Evolutionary conservation across 2,113 vertebrate species (phyloP).

Genomic region (Pionites leucogaster): DNA sequence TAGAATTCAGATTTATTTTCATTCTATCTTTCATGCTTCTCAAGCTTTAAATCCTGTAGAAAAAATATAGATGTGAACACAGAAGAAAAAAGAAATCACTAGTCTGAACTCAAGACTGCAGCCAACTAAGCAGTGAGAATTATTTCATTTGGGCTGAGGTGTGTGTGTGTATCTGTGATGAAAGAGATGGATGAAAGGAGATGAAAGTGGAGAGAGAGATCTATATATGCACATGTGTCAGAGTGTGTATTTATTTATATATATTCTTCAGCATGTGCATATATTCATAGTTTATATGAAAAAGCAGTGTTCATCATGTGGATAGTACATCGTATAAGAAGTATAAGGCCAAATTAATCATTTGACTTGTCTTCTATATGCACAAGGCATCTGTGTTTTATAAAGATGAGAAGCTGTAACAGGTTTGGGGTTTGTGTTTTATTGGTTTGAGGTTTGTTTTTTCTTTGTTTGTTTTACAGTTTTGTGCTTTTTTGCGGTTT

Average conservation of each 20-base stretch:
- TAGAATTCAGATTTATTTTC: slow-evolving; percentile 69
- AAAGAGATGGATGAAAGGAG: slow-evolving; percentile 40
- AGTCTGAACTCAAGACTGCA: slow-evolving; percentile 53
- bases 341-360: background rate
- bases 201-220: slow-evolving; percentile 3
- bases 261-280: background rate
- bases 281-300: background rate
- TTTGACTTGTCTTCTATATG: background rate
- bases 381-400: background rate
- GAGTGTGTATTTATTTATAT: background rate
- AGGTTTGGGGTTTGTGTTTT: background rate
- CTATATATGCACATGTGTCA: background rate
- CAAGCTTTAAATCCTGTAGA: slow-evolving; percentile 54
- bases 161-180: slow-evolving; percentile 25
- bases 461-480: background rate
- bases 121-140: slow-evolving; percentile 24
- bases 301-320: background rate
- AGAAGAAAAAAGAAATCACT: slow-evolving; percentile 10
- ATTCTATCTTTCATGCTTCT: slow-evolving; percentile 61
- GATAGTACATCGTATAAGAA: background rate
- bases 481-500: background rate
- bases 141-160: slow-evolving; percentile 45
- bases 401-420: background rate
- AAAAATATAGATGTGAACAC: slow-evolving; percentile 59
- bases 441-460: background rate